phyloP scores from a whole-genome alignment of 2,113 vertebrate genomes.

The Aythya baeri region DNA sequence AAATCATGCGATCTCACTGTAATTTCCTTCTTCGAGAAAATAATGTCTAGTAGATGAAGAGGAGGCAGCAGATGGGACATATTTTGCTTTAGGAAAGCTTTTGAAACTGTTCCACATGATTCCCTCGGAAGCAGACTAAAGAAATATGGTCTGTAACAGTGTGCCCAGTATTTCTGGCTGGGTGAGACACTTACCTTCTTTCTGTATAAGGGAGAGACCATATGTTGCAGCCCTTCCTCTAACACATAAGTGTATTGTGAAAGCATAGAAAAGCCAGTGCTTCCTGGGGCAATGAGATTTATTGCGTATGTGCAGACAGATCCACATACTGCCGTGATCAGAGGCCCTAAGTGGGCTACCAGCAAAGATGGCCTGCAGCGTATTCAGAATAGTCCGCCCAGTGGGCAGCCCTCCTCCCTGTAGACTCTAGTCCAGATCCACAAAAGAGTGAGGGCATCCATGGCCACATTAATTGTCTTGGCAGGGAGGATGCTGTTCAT shows the following conservation, averaged over 20 bases:
- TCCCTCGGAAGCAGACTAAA: conserved; percentile 69
- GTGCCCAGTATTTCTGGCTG: conserved; percentile 70
- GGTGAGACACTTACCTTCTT: conserved; percentile 61
- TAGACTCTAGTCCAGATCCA: not conserved
- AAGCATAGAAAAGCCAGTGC: not conserved
- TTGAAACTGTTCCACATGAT: conserved; percentile 70
- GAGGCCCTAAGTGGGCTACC: not conserved
- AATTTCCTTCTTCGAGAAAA: conserved; percentile 56
- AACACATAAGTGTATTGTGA: not conserved
- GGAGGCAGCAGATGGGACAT: conserved; percentile 69
- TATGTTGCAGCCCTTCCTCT: conserved; percentile 53
- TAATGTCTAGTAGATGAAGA: conserved; percentile 54
- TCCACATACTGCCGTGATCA: not conserved
- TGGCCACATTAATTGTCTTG: not conserved
- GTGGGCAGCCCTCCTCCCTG: not conserved
- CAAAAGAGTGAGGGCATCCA: not conserved
- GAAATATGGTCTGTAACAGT: conserved; percentile 67
- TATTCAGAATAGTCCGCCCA: not conserved
- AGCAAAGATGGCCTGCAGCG: not conserved
- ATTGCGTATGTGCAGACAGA: not conserved
- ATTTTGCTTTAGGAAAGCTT: conserved; percentile 74
- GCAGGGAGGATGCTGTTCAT: not conserved
- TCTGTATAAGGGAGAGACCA: conserved; percentile 47
- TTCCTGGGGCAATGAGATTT: conserved; percentile 11
- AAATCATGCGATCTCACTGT: not conserved